Evolutionary conservation across 2,888 invertebrate species (phyloP), one percentile per base, ranked within the genome.

Genomic region (Tanytarsus gracilentus): DNA sequence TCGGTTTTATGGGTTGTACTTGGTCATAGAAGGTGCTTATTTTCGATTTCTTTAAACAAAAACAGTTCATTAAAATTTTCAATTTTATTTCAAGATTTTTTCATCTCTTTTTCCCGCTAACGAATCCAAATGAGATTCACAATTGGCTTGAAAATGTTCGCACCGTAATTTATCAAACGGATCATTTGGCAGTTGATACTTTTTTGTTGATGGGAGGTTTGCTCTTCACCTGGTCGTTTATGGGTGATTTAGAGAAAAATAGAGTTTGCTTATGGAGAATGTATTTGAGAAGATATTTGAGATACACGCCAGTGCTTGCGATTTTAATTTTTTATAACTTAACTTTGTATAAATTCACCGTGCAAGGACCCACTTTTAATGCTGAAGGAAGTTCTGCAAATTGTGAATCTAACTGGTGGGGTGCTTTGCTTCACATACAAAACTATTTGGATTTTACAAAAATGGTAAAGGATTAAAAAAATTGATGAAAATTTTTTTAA

Each of bases 1-100:
- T 76, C 75, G 58, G 75, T 75, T 69, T 69, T 76, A 68, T 77
- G 77, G 77, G 72, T 77, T 18, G 69, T 77, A 3, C 68, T 73
- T 27, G 75, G 73, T 0, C 77, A 77, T 60, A 25, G 55, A 3
- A 7, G 7, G n/a, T n/a, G n/a, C n/a, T n/a, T n/a, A n/a, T n/a
- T n/a, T n/a, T n/a, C n/a, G n/a, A n/a, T n/a, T n/a, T n/a, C n/a
- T n/a, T n/a, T n/a, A n/a, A n/a, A n/a, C n/a, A n/a, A n/a, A n/a
- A n/a, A n/a, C n/a, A n/a, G n/a, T n/a, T n/a, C n/a, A n/a, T n/a
- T n/a, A n/a, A n/a, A n/a, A n/a, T n/a, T n/a, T n/a, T n/a, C n/a
- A n/a, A n/a, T n/a, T n/a, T n/a, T n/a, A n/a, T n/a, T n/a, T n/a
- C n/a, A n/a, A n/a, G n/a, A 7, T 7, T 25, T 25, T 26, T 26